These are phyloP conservation scores for Muscidifurax raptorellus DNA, from an alignment of 1,140 invertebrate genomes.

Conservation along the genomic window DNA sequence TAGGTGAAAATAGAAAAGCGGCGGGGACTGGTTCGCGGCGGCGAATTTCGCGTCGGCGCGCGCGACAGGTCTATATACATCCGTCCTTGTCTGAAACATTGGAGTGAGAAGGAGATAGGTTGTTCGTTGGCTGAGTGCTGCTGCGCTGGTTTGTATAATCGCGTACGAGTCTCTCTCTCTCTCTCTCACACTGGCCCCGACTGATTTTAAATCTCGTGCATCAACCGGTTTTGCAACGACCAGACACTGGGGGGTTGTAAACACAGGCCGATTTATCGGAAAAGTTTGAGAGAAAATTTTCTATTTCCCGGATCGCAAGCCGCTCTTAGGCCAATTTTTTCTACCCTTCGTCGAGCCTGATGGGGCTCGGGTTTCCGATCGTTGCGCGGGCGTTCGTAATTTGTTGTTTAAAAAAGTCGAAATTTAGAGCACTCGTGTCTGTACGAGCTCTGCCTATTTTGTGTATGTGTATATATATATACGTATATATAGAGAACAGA, in stretches of 20 bases:
- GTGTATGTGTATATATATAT: no score
- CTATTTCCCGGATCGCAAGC: not conserved
- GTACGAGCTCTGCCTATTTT: no score
- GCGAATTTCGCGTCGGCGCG: not conserved
- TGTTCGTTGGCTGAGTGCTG: not conserved
- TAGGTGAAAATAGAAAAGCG: not conserved
- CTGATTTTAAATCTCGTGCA: not conserved
- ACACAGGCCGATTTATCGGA: not conserved
- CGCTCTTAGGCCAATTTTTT: not conserved
- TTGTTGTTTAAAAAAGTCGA: no score
- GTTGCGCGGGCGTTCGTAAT: no score
- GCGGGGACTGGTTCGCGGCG: not conserved
- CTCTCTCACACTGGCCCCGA: not conserved
- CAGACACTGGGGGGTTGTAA: not conserved
- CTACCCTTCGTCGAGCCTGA: no score
- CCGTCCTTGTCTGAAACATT: not conserved
- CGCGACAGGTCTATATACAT: not conserved
- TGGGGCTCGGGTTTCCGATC: no score
- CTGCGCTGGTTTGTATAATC: not conserved
- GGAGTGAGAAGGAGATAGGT: not conserved
- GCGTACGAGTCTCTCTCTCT: not conserved
- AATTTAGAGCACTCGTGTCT: no score
- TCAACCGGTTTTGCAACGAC: not conserved
- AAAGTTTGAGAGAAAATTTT: not conserved
- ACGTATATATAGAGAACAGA: no score